Percentiles rank a stretch among this genome's conserved stretches.
These are phyloP conservation scores for Eugnorisma glareosa DNA, from an alignment of 2,888 invertebrate species.

Conservation along the genomic window DNA sequence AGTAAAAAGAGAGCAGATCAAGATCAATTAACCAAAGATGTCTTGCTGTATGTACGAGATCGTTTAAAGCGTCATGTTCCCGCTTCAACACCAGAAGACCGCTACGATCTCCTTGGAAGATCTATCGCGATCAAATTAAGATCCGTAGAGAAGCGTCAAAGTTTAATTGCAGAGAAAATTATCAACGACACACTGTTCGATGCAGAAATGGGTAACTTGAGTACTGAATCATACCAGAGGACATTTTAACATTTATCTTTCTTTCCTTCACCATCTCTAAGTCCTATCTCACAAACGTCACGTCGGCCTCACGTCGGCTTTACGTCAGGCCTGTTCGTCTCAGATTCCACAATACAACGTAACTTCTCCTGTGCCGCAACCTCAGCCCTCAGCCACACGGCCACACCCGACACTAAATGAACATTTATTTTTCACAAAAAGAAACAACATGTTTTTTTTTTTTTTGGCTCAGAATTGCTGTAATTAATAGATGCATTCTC, in stretches of 20 bases:
- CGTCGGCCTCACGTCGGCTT: no score
- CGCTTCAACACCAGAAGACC: background rate
- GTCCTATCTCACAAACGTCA: background rate
- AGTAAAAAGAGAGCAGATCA: background rate
- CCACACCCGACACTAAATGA: background rate
- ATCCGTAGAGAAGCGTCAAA: conserved; percentile 9
- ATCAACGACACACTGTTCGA: conserved; percentile 59
- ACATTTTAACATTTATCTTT: background rate
- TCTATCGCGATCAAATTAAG: background rate
- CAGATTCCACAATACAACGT: background rate
- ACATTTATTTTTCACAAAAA: background rate
- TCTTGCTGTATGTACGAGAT: background rate
- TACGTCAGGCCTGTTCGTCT: background rate
- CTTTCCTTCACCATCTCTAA: background rate
- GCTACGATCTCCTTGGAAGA: conserved; percentile 15
- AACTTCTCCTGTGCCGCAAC: background rate
- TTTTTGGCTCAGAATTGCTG: background rate
- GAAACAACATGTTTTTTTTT: background rate
- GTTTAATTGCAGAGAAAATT: conserved; percentile 55
- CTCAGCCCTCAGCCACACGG: background rate
- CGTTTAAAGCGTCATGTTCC: conserved; percentile 6
- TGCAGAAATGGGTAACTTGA: conserved; percentile 40
- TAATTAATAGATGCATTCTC: background rate
- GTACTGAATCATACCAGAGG: background rate
- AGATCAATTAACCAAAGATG: conserved; percentile 3